Percentiles rank a stretch among this genome's conserved stretches.
phyloP scores from a whole-genome alignment of 1,140 invertebrate genomes.

The Hycleus cichorii region DNA sequence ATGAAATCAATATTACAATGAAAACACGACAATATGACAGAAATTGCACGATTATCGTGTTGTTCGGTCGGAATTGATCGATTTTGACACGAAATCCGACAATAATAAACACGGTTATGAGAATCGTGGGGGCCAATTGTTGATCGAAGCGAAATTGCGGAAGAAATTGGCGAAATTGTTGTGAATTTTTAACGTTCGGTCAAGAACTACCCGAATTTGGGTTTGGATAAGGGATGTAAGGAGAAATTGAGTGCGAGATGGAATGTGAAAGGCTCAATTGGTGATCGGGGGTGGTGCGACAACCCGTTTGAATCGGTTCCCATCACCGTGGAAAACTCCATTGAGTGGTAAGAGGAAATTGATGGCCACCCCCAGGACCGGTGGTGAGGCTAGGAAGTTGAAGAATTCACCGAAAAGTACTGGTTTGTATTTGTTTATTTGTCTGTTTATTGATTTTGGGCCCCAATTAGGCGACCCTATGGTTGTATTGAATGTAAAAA shows the following conservation, averaged over 20 bases:
- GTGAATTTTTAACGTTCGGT: slow-evolving; percentile 45
- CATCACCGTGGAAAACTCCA: background rate
- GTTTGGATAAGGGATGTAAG: slow-evolving; percentile 43
- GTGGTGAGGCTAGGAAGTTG: too few species aligned
- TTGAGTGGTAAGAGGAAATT: slow-evolving; percentile 1
- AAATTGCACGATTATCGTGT: slow-evolving; percentile 54
- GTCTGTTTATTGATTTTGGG: too few species aligned
- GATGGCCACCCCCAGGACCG: background rate
- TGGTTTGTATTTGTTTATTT: background rate
- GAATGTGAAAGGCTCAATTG: slow-evolving; percentile 14
- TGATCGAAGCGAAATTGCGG: too few species aligned
- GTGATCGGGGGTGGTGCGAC: background rate
- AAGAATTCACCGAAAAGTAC: background rate
- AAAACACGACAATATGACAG: slow-evolving; percentile 55
- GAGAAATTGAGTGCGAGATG: slow-evolving; percentile 26
- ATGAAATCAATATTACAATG: slow-evolving; percentile 64
- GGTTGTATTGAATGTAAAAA: too few species aligned
- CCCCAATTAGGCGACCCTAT: background rate
- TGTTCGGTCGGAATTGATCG: slow-evolving; percentile 59
- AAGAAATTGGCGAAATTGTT: slow-evolving; percentile 44
- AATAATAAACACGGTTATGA: too few species aligned
- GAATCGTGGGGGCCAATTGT: slow-evolving; percentile 74
- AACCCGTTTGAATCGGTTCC: background rate
- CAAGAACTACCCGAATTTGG: too few species aligned
- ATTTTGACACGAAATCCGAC: slow-evolving; percentile 60